Percentiles rank a stretch among this genome's conserved stretches.
Conservation (phyloP, 2,888 invertebrate genomes). For the Drosophila atripex region DNA sequence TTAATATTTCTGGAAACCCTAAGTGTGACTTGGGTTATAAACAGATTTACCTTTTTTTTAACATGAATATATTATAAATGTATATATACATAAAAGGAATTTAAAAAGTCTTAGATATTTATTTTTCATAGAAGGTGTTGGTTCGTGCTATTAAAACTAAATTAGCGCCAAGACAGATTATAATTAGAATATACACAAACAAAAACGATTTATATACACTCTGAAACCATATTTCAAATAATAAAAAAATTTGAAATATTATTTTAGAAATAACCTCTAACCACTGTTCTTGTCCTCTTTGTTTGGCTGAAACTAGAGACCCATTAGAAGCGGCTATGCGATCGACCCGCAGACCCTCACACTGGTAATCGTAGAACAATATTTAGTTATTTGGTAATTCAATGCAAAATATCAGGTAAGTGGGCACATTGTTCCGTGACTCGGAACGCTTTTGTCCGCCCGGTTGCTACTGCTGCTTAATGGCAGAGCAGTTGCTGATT, state of each 20-base stretch:
- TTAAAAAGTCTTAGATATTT: too few relatives aligned
- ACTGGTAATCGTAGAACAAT: slow-evolving; percentile 31
- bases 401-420: slow-evolving; percentile 44
- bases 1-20: too few relatives aligned
- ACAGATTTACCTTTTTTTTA: too few relatives aligned
- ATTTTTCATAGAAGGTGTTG: too few relatives aligned
- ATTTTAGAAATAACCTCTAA: neutral
- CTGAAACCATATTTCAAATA: too few relatives aligned
- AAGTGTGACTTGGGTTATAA: too few relatives aligned
- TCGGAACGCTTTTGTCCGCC: slow-evolving; percentile 37
- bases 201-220: too few relatives aligned
- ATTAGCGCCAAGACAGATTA: too few relatives aligned
- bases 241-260: neutral
- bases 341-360: neutral
- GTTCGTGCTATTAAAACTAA: too few relatives aligned
- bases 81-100: too few relatives aligned
- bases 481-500: slow-evolving; percentile 44
- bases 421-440: slow-evolving; percentile 46
- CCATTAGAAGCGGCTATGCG: neutral
- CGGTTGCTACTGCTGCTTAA: neutral
- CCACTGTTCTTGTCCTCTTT: slow-evolving; percentile 32
- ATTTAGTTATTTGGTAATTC: slow-evolving; percentile 59
- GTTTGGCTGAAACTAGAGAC: slow-evolving; percentile 53
- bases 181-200: too few relatives aligned
- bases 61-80: too few relatives aligned